phyloP scores from a whole-genome alignment of 2,113 vertebrate species.

The Orthonyx spaldingii region DNA sequence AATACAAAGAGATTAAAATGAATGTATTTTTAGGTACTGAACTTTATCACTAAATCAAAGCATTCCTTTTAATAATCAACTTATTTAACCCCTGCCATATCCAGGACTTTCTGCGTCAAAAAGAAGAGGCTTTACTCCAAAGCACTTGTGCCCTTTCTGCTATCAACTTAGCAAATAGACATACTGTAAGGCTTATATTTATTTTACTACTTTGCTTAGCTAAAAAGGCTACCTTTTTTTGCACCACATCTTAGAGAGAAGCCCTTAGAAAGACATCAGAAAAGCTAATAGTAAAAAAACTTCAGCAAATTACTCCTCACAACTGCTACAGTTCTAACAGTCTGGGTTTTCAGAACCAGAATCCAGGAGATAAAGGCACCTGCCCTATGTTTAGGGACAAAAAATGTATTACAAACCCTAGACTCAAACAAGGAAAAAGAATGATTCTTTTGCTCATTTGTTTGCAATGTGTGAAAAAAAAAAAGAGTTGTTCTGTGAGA shows the following conservation, averaged over 20 bases:
- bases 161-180: background rate
- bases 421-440: background rate
- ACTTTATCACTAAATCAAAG: background rate
- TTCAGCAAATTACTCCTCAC: background rate
- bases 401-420: background rate
- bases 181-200: background rate
- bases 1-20: background rate
- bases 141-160: background rate
- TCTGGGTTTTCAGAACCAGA: background rate
- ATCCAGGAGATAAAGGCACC: background rate
- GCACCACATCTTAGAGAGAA: background rate
- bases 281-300: background rate
- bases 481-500: background rate
- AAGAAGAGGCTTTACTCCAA: background rate
- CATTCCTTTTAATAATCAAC: background rate
- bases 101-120: background rate
- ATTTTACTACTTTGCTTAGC: background rate
- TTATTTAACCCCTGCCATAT: background rate
- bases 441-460: background rate
- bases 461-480: background rate
- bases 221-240: background rate
- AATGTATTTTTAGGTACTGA: background rate
- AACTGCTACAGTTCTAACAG: background rate
- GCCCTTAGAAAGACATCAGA: background rate
- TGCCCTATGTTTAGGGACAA: background rate